Percentiles rank a stretch among this genome's conserved stretches.
phyloP scores from a whole-genome alignment of 2,113 vertebrate species.

The Chiloscyllium plagiosum region DNA sequence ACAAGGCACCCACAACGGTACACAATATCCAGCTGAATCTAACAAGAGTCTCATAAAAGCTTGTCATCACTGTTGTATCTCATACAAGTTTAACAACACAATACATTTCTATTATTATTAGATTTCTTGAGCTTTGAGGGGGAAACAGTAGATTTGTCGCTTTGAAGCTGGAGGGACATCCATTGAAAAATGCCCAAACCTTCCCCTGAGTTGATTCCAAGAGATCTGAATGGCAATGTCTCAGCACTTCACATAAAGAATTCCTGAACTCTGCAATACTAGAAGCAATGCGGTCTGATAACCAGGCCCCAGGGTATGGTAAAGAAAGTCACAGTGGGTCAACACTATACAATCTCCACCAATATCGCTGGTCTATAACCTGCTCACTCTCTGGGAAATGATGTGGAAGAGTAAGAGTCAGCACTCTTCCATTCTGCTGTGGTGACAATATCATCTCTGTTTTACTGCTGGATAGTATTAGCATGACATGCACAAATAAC shows the following conservation, averaged over 20 bases:
- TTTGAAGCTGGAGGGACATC: neutral
- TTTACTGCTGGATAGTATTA: neutral
- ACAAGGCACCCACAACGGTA: no score
- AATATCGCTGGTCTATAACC: neutral
- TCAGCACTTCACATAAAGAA: neutral
- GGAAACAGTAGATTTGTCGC: neutral
- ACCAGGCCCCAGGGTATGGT: neutral
- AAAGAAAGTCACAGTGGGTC: neutral
- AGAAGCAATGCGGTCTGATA: neutral
- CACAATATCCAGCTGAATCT: no score
- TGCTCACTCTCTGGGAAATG: neutral
- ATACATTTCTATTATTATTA: neutral
- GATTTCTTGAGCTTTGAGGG: neutral
- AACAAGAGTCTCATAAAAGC: no score
- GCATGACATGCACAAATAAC: neutral
- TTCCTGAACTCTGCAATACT: neutral
- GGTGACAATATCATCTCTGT: neutral
- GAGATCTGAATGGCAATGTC: neutral
- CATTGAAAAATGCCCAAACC: neutral
- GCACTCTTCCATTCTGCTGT: neutral
- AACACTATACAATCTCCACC: neutral
- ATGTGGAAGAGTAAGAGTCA: neutral
- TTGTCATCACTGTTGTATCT: no score
- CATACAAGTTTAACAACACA: no score
- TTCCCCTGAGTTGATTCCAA: neutral